These are phyloP conservation scores for Bradypus variegatus DNA, from an alignment of 2,797 vertebrate genomes.

Conservation along the genomic window DNA sequence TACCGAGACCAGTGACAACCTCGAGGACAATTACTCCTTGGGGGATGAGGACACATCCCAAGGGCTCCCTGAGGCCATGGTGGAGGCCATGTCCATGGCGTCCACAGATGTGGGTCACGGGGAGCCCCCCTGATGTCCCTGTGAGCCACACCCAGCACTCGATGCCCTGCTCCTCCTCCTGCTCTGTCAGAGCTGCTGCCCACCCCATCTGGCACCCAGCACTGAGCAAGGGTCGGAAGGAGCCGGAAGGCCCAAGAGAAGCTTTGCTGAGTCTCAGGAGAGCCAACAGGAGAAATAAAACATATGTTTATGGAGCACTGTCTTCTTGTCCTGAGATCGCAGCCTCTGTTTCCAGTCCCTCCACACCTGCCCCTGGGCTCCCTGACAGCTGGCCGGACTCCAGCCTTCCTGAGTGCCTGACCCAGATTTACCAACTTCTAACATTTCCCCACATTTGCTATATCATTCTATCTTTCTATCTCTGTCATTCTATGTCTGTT, in stretches of 20 bases:
- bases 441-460: too few species aligned
- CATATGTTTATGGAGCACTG: background rate
- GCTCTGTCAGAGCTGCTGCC: background rate
- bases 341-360: background rate
- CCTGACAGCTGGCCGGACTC: background rate
- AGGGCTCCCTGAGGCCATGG: background rate
- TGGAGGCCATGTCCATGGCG: background rate
- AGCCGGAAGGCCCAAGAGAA: background rate
- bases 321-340: background rate
- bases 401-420: background rate
- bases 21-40: background rate
- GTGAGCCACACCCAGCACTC: background rate
- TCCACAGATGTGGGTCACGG: background rate
- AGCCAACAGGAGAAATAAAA: conserved; percentile 39
- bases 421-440: too few species aligned
- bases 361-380: background rate
- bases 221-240: background rate
- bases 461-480: too few species aligned
- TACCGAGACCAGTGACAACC: background rate
- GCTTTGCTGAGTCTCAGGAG: background rate
- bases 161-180: background rate
- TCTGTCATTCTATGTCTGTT: too few species aligned
- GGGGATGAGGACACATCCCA: background rate
- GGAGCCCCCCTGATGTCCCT: background rate
- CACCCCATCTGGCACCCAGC: background rate